These are phyloP conservation scores for Limonius californicus DNA, from an alignment of 1,140 invertebrate species.

Conservation along the genomic window DNA sequence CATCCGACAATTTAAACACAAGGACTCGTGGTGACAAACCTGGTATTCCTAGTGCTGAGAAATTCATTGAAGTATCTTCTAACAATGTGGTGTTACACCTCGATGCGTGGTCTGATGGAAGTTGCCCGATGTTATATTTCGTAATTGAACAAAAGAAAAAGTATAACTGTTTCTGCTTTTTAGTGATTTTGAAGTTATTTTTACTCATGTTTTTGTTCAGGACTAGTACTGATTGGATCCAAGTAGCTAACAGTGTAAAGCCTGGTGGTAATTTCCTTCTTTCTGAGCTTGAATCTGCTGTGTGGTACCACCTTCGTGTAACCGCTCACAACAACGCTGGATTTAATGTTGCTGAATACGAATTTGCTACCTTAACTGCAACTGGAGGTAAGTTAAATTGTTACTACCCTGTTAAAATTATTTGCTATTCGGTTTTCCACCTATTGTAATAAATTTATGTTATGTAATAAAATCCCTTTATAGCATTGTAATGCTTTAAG, in stretches of 20 bases:
- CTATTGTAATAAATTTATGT: too few relatives aligned
- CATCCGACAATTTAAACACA: slow-evolving; percentile 80
- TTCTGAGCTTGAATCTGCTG: slow-evolving; percentile 85
- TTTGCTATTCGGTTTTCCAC: too few relatives aligned
- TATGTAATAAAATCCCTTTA: too few relatives aligned
- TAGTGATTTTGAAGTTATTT: too few relatives aligned
- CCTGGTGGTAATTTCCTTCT: slow-evolving; percentile 87
- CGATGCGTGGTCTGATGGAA: slow-evolving; percentile 89
- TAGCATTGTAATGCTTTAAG: too few relatives aligned
- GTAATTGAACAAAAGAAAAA: slow-evolving; percentile 94
- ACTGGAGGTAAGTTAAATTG: slow-evolving; percentile 92
- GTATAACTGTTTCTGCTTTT: too few relatives aligned
- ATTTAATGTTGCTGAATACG: slow-evolving; percentile 88
- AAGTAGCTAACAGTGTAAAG: slow-evolving; percentile 89
- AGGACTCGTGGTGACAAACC: slow-evolving; percentile 86
- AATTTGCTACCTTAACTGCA: slow-evolving; percentile 90
- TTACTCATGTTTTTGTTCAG: slow-evolving; percentile 47
- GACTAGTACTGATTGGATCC: slow-evolving; percentile 82
- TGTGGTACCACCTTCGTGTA: slow-evolving; percentile 87
- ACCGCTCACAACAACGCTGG: slow-evolving; percentile 95
- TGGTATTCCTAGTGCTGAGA: slow-evolving; percentile 80
- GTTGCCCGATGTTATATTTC: slow-evolving; percentile 94
- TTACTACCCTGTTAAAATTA: too few relatives aligned
- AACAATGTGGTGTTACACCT: slow-evolving; percentile 89
- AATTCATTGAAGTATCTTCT: slow-evolving; percentile 87